Conservation (phyloP, 2,113 vertebrate species). For the Echinops telfairi region DNA sequence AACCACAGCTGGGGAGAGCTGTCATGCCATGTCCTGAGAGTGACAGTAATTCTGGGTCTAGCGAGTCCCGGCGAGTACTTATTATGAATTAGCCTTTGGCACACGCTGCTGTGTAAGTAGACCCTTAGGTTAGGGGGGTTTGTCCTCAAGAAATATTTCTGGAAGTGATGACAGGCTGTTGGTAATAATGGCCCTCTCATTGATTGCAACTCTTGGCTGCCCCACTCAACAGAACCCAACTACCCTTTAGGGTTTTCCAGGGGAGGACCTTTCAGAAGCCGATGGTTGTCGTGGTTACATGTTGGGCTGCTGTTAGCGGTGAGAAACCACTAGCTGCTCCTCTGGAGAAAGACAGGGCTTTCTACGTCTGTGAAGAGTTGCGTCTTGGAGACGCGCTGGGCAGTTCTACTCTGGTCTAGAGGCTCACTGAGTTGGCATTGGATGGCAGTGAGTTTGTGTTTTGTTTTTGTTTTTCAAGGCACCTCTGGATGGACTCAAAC, state of each 20-base stretch:
- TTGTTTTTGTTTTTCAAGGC: no score
- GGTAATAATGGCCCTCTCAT: not conserved
- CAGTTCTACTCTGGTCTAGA: no score
- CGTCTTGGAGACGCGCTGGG: no score
- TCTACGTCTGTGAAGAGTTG: no score
- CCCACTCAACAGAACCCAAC: not conserved
- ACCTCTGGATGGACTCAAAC: not conserved
- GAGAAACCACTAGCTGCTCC: no score
- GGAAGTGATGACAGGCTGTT: not conserved
- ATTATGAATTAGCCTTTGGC: not conserved
- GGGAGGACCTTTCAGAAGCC: not conserved
- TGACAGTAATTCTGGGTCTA: not conserved
- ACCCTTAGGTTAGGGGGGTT: not conserved
- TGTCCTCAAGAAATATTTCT: not conserved
- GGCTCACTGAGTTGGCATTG: no score
- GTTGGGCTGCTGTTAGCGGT: no score
- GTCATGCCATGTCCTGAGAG: rapidly evolving
- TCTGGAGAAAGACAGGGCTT: no score
- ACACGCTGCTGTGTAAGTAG: not conserved
- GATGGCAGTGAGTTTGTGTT: no score
- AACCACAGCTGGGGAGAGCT: not conserved
- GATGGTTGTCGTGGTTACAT: no score
- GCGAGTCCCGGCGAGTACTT: not conserved
- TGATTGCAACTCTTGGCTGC: not conserved
- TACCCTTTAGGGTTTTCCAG: not conserved